phyloP scores from a whole-genome alignment of 2,113 vertebrate species.

The Chaetodon auriga region DNA sequence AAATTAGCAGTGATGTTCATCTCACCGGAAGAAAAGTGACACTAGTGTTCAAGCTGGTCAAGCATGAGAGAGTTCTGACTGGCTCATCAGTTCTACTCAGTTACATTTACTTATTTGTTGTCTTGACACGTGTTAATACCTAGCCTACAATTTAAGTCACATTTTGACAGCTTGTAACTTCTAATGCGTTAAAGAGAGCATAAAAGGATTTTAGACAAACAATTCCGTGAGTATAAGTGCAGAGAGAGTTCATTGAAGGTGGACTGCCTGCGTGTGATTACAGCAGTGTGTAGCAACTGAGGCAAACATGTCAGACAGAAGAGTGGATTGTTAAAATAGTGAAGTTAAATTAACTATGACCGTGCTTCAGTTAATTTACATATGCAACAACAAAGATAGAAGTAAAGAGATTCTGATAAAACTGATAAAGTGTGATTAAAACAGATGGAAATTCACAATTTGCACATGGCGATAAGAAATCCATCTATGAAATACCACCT shows the following conservation, averaged over 20 bases:
- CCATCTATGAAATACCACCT: conserved; percentile 7
- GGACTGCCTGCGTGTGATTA: background rate
- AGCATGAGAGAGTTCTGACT: no score
- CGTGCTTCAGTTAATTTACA: conserved; percentile 21
- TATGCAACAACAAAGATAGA: conserved; percentile 9
- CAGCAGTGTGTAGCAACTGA: no score
- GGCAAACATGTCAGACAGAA: background rate
- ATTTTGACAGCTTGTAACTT: background rate
- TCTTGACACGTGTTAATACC: no score
- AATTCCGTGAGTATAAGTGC: background rate
- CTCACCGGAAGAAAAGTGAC: no score
- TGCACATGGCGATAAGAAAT: conserved; percentile 18
- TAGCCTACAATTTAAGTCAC: no score
- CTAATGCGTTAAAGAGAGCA: background rate
- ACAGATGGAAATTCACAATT: conserved; percentile 4
- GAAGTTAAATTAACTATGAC: background rate
- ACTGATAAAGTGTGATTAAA: conserved; percentile 34
- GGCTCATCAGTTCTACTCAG: no score
- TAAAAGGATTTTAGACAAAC: background rate
- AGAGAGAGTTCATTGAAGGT: background rate
- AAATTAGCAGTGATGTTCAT: no score
- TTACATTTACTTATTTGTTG: no score
- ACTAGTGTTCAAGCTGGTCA: no score
- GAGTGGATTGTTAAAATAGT: background rate
- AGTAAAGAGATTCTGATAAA: conserved; percentile 20